A percentile compares a stretch with the other conserved stretches of the same genome.
Conservation (phyloP, 2,113 vertebrate genomes). For the Tetrax tetrax region DNA sequence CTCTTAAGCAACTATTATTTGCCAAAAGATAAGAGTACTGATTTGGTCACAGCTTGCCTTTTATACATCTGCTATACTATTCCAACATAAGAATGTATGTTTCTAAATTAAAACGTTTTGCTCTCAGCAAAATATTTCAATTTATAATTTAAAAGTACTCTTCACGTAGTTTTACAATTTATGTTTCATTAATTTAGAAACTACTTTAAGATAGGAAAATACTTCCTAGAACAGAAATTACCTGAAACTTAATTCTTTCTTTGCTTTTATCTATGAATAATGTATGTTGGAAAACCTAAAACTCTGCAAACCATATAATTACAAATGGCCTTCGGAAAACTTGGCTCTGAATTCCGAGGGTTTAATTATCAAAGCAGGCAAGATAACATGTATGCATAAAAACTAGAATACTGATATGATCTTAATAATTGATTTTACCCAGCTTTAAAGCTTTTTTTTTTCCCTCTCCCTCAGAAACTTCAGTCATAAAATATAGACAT, state of each 20-base stretch:
- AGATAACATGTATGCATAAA: slow-evolving; percentile 47
- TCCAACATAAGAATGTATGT: background rate
- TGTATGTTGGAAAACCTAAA: slow-evolving; percentile 22
- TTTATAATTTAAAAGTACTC: background rate
- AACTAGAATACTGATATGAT: background rate
- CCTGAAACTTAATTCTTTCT: background rate
- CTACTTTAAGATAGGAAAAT: background rate
- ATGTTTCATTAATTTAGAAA: background rate
- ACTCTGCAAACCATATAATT: slow-evolving; percentile 66
- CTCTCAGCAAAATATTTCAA: background rate
- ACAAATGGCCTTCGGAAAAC: slow-evolving; percentile 77
- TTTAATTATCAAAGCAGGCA: slow-evolving; percentile 73
- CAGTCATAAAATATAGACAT: background rate
- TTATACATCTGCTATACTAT: background rate
- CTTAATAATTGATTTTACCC: background rate
- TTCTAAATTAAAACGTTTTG: background rate
- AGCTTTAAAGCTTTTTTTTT: background rate
- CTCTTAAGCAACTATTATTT: background rate
- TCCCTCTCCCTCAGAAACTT: background rate
- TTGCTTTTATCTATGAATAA: background rate
- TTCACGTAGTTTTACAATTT: background rate
- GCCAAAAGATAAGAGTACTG: background rate
- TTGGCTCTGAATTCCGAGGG: slow-evolving; percentile 72
- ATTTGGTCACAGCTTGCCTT: background rate
- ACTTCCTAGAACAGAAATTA: background rate